A percentile compares a stretch with the other conserved stretches of the same genome.
Evolutionary conservation across 2,797 vertebrate genomes (phyloP).

Genomic region (Megaceryle alcyon): DNA sequence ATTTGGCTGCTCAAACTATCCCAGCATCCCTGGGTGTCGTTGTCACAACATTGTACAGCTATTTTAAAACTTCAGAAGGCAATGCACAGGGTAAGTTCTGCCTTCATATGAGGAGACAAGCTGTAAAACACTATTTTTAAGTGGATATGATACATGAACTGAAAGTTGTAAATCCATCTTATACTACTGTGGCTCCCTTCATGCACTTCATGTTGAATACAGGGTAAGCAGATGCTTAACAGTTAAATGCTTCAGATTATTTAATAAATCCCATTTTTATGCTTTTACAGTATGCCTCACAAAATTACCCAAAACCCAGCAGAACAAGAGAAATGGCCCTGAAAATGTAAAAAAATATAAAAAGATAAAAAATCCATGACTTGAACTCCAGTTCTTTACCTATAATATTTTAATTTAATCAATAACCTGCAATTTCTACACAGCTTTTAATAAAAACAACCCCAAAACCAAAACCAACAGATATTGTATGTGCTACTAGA

Average conservation of each 20-base stretch:
- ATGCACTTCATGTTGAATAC: not conserved
- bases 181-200: not conserved
- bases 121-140: not conserved
- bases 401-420: not conserved
- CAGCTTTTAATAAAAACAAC: not conserved
- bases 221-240: not conserved
- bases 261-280: not conserved
- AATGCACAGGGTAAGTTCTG: not conserved
- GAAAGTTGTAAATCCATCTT: not conserved
- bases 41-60: not conserved
- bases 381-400: not conserved
- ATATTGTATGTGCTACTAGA: not conserved
- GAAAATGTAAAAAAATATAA: not conserved
- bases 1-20: not conserved
- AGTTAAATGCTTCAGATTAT: not conserved
- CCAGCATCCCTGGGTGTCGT: not conserved
- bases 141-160: not conserved
- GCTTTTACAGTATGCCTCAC: not conserved
- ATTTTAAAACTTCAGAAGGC: not conserved
- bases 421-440: not conserved
- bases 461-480: not conserved
- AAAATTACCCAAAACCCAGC: not conserved
- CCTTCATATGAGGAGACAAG: not conserved
- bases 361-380: not conserved
- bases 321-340: not conserved